These are phyloP conservation scores for Podarcis muralis DNA, from an alignment of 2,113 vertebrate genomes.

Conservation along the genomic window DNA sequence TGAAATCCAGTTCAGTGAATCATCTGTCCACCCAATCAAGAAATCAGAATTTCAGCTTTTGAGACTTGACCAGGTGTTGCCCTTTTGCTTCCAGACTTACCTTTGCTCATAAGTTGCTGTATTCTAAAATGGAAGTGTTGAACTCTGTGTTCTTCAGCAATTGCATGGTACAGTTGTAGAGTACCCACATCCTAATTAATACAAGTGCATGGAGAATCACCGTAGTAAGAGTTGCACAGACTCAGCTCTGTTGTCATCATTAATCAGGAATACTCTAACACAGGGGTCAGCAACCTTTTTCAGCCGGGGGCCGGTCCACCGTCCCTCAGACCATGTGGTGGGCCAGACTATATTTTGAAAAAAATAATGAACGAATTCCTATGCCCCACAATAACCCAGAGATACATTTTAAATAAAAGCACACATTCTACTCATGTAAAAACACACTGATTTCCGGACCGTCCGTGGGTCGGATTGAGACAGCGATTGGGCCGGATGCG, in stretches of 20 bases:
- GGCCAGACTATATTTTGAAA: too few species aligned
- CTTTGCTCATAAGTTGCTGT: background rate
- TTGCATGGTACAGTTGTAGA: background rate
- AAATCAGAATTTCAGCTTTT: background rate
- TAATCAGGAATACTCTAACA: background rate
- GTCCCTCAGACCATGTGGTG: too few species aligned
- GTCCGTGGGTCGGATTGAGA: too few species aligned
- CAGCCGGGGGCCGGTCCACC: too few species aligned
- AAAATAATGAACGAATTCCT: too few species aligned
- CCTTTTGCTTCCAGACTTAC: background rate
- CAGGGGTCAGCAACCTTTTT: too few species aligned
- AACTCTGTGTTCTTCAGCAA: background rate
- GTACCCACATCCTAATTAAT: background rate
- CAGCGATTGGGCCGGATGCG: too few species aligned
- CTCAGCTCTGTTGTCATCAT: background rate
- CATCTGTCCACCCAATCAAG: background rate
- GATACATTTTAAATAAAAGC: too few species aligned
- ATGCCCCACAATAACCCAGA: too few species aligned
- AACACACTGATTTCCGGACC: too few species aligned
- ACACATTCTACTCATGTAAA: too few species aligned
- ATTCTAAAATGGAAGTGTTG: background rate
- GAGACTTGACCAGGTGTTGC: background rate
- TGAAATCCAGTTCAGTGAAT: background rate
- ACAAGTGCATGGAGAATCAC: too few species aligned
- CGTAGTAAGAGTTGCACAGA: background rate